phyloP scores from a whole-genome alignment of 2,888 invertebrate species.

The Dyspetes luteomarginatus region DNA sequence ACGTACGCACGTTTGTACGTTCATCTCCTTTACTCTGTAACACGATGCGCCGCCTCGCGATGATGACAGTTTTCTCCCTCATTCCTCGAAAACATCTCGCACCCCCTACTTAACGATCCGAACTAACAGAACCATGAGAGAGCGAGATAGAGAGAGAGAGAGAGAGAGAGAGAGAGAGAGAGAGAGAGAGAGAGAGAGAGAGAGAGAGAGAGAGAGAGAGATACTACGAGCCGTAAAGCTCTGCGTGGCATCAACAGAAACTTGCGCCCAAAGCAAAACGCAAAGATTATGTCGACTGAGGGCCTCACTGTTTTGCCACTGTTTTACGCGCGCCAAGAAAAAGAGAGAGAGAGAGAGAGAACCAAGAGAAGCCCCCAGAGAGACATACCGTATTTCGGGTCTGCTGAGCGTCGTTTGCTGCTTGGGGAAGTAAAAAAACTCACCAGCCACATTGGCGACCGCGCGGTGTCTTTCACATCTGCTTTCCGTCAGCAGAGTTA shows the following conservation, averaged over 20 bases:
- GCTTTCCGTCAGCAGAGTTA: constrained; percentile 41
- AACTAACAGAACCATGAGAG: constrained; percentile 44
- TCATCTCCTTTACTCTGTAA: constrained; percentile 51
- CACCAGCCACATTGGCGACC: constrained; percentile 18
- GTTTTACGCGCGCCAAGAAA: constrained; percentile 49
- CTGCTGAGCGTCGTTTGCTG: constrained; percentile 45
- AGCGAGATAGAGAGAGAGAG: constrained; percentile 11
- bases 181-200: constrained; percentile 6
- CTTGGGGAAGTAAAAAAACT: constrained; percentile 1
- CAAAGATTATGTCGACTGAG: constrained; percentile 43
- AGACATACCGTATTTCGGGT: constrained; percentile 63
- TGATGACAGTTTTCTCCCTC: constrained; percentile 61
- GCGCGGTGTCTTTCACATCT: constrained; percentile 37
- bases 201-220: constrained; percentile 6
- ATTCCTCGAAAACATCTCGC: constrained; percentile 61
- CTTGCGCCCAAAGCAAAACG: constrained; percentile 35
- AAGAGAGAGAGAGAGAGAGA: background rate
- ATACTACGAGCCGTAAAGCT: too few species aligned
- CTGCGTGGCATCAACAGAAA: too few species aligned
- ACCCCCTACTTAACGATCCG: constrained; percentile 62
- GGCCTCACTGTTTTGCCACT: constrained; percentile 58
- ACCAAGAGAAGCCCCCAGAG: constrained; percentile 12
- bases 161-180: background rate
- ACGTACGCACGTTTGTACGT: constrained; percentile 10
- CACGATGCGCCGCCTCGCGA: constrained; percentile 45